Evolutionary conservation across 1,140 invertebrate genomes (phyloP).

Genomic region (Lycorma delicatula): DNA sequence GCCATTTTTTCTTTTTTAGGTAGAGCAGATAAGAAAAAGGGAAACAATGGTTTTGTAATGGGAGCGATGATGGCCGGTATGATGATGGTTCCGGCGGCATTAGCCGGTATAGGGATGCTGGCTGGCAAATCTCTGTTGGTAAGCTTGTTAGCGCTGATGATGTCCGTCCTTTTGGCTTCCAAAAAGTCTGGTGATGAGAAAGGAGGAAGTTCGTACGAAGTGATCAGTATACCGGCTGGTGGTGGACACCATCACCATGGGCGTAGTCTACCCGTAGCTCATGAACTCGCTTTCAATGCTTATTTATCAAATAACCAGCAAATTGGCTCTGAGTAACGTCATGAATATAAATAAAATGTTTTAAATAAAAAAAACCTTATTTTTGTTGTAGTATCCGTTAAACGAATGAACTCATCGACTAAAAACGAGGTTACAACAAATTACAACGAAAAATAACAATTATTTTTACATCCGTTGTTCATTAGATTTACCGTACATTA

Average conservation of each 20-base stretch:
- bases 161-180: conserved; percentile 41
- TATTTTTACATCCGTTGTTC: too few relatives aligned
- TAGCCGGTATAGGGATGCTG: conserved; percentile 52
- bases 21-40: conserved; percentile 19
- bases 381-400: too few relatives aligned
- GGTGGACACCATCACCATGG: conserved; percentile 23
- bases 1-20: conserved; percentile 26
- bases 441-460: too few relatives aligned
- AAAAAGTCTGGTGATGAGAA: conserved; percentile 33
- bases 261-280: not conserved
- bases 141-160: conserved; percentile 62
- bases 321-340: too few relatives aligned
- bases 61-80: conserved; percentile 13
- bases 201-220: conserved; percentile 27
- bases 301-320: too few relatives aligned
- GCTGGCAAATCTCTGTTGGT: conserved; percentile 78
- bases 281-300: too few relatives aligned
- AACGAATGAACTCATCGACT: too few relatives aligned
- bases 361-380: too few relatives aligned
- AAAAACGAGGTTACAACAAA: too few relatives aligned
- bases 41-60: conserved; percentile 21
- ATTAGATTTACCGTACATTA: too few relatives aligned
- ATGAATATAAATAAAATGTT: too few relatives aligned
- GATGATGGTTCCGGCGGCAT: conserved; percentile 20
- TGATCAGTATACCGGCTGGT: conserved; percentile 31